Conservation (phyloP, 1,140 invertebrate species). For the Phymorhynchus buccinoides region DNA sequence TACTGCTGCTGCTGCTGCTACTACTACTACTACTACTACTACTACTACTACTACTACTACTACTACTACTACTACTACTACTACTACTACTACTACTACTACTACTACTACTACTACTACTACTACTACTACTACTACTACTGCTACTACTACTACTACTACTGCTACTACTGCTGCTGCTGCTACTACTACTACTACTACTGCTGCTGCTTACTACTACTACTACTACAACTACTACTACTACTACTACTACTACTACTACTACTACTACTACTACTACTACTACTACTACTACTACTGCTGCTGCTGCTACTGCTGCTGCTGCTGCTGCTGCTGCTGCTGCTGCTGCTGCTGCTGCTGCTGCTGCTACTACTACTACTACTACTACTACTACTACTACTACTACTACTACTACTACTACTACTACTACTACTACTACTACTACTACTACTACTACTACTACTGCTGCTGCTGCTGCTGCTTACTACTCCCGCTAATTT, state of each 20-base stretch:
- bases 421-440: constrained; percentile 29
- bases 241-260: constrained; percentile 31
- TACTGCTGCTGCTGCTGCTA: constrained; percentile 1
- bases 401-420: constrained; percentile 36
- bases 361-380: constrained; percentile 6
- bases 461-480: constrained; percentile 14
- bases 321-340: neutral
- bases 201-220: constrained; percentile 10
- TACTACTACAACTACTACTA: constrained; percentile 38
- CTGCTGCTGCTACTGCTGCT: constrained; percentile 23
- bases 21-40: constrained; percentile 32
- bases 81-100: constrained; percentile 33
- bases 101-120: constrained; percentile 36
- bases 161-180: constrained; percentile 15
- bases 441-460: constrained; percentile 28
- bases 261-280: constrained; percentile 24
- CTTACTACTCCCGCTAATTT: constrained; percentile 22
- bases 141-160: neutral
- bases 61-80: neutral
- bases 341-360: constrained; percentile 28
- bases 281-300: constrained; percentile 30
- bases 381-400: constrained; percentile 26
- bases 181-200: constrained; percentile 33
- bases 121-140: constrained; percentile 35
- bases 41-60: constrained; percentile 21